Base-by-base conservation (phyloP, 2,888 invertebrate species). In the Arenicola marina region DNA sequence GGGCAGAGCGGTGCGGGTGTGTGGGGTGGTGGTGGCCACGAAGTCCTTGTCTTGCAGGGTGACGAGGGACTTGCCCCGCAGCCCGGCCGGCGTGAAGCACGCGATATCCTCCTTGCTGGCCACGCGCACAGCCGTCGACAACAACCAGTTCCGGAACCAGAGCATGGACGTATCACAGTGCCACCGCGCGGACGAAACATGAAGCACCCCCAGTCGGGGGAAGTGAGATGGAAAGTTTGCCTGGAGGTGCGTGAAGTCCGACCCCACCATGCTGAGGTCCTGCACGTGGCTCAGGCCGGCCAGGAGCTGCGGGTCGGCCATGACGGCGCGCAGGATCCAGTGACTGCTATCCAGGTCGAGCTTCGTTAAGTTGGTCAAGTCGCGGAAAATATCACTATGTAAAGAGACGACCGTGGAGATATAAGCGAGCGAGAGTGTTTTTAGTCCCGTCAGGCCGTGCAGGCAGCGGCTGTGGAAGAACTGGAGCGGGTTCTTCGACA, bases 301-400 rank as follows among this genome's bases (percentile, higher is more conserved):
- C 1, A 72, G 46, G 3, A 67, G 38, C n/a, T 33, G 32, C 28
- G 34, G 31, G 18, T 55, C 51, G 44, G 51, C n/a, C 1, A 70
- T 48, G 43, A 69, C 48, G 26, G 54, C 44, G 28, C 51, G 48
- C 15, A 68, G 59, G 18, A 71, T 26, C 18, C 59, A 55, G 15
- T 69, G 68, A 61, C 71, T 71, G 51, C 59, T 65, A 46, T 68
- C 69, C 26, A 71, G 44, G 32, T 68, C 63, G 34, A 71, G 33
- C 31, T 65, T 64, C 21, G 48, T 59, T 4, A 71, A 51, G 21
- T 56, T 32, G 1, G 33, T 45, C n/a, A 70, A 53, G 18, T 67
- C 68, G 21, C 60, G 55, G 55, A 71, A 68, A 38, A 61, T 61
- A 56, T 70, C 63, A n/a, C 56, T 53, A 21, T 57, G 54, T 21